Evolutionary conservation across 1,140 invertebrate species (phyloP).

Genomic region (Sitophilus oryzae): DNA sequence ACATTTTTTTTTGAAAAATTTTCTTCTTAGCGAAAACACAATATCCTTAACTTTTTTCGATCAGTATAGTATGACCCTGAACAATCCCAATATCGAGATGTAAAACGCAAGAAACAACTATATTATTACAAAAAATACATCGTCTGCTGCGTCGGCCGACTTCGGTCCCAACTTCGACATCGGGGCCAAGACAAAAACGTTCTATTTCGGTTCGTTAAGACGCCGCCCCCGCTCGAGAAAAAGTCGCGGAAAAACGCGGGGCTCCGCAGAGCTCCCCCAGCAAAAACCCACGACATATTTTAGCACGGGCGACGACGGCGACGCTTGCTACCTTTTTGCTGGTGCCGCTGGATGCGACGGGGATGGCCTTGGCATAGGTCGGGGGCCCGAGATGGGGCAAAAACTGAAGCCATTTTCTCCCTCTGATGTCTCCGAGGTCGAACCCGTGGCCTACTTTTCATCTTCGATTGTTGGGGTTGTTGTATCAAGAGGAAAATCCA

Average conservation of each 20-base stretch:
- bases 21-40: too few species aligned
- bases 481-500: too few species aligned
- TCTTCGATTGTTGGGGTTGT: conserved; percentile 1
- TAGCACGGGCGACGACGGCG: conserved; percentile 19
- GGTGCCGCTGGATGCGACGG: conserved; percentile 9
- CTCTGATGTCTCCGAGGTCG: conserved; percentile 9
- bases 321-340: conserved; percentile 19
- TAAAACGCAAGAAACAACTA: background rate
- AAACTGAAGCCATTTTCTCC: conserved; percentile 24
- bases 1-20: too few species aligned
- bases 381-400: conserved; percentile 20
- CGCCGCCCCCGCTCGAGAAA: conserved; percentile 15
- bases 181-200: conserved; percentile 20
- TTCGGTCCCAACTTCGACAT: background rate
- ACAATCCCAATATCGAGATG: too few species aligned
- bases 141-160: background rate
- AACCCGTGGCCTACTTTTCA: conserved; percentile 18
- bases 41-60: too few species aligned
- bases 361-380: conserved; percentile 23
- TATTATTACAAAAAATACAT: background rate
- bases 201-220: conserved; percentile 24
- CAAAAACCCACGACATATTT: conserved; percentile 22
- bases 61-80: too few species aligned
- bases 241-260: conserved; percentile 22
- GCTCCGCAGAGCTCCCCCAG: conserved; percentile 4